Conservation (phyloP, 2,797 vertebrate species). For the Bovichtus diacanthus region DNA sequence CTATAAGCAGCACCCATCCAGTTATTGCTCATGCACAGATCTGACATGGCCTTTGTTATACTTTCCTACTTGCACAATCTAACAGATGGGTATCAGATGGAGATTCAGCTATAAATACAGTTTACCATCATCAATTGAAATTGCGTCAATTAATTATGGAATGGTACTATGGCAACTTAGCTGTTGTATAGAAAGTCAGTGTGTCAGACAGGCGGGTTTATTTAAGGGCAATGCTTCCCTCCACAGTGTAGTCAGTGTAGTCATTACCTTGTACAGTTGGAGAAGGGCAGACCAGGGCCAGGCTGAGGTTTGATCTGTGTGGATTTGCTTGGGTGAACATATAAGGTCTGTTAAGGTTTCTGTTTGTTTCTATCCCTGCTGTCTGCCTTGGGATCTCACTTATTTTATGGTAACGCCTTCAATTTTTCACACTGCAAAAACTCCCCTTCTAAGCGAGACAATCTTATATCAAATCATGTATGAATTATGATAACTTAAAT, state of each 20-base stretch:
- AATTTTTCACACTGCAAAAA: neutral
- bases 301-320: slow-evolving; percentile 22
- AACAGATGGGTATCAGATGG: slow-evolving; percentile 27
- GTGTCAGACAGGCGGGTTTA: slow-evolving; percentile 29
- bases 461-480: neutral
- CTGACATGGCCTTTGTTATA: slow-evolving; percentile 17
- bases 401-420: slow-evolving; percentile 16
- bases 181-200: slow-evolving; percentile 14
- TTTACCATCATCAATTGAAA: slow-evolving; percentile 5
- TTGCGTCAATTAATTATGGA: slow-evolving; percentile 3
- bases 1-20: slow-evolving; percentile 30
- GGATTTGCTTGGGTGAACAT: slow-evolving; percentile 26
- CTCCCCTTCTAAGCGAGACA: neutral
- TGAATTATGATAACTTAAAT: too few relatives aligned
- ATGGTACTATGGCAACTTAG: neutral
- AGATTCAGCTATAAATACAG: slow-evolving; percentile 13
- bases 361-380: neutral
- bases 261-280: slow-evolving; percentile 15
- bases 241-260: slow-evolving; percentile 1
- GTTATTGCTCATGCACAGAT: slow-evolving; percentile 24
- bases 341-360: slow-evolving; percentile 8
- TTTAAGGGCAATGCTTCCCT: slow-evolving; percentile 30
- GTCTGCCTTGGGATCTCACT: neutral
- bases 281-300: slow-evolving; percentile 11
- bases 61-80: neutral